Percentiles rank a stretch among this genome's conserved stretches.
phyloP scores from a whole-genome alignment of 2,113 vertebrate species.

The Odontesthes bonariensis region DNA sequence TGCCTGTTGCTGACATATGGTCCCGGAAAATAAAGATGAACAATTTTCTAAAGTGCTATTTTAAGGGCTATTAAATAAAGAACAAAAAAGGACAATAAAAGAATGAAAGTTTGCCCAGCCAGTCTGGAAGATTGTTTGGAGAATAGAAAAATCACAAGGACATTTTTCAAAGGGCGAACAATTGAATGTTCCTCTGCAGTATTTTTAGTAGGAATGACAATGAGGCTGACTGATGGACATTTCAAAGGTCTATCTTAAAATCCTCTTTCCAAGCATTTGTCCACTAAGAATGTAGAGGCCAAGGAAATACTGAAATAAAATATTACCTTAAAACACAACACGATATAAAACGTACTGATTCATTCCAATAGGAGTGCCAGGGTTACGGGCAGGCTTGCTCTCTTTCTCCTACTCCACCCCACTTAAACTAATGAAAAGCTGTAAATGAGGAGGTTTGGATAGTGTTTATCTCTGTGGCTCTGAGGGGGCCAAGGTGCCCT shows the following conservation, averaged over 20 bases:
- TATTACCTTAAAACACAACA: constrained; percentile 59
- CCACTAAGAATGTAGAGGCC: constrained; percentile 46
- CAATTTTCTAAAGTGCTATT: constrained; percentile 7
- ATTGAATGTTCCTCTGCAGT: constrained; percentile 29
- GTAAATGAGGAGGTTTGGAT: constrained; percentile 75
- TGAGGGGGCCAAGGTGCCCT: constrained; percentile 79
- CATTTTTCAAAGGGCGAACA: not conserved
- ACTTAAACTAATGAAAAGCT: constrained; percentile 81
- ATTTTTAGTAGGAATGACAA: constrained; percentile 40
- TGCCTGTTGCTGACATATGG: not conserved
- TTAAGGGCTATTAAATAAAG: constrained; percentile 3
- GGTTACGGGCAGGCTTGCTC: constrained; percentile 40
- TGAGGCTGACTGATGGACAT: constrained; percentile 44
- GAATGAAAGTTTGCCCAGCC: not conserved
- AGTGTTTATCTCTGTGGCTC: constrained; percentile 67
- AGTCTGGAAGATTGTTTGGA: not conserved
- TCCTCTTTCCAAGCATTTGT: constrained; percentile 17
- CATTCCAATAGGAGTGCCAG: constrained; percentile 58
- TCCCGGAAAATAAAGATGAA: not conserved
- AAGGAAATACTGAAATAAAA: constrained; percentile 49
- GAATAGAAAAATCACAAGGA: not conserved
- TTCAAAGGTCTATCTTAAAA: constrained; percentile 38
- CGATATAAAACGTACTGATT: constrained; percentile 60
- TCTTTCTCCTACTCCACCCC: constrained; percentile 52
- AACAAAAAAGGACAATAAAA: not conserved